Evolutionary conservation across 2,797 vertebrate genomes (phyloP).

Genomic region (Schizopygopsis malacanthus): DNA sequence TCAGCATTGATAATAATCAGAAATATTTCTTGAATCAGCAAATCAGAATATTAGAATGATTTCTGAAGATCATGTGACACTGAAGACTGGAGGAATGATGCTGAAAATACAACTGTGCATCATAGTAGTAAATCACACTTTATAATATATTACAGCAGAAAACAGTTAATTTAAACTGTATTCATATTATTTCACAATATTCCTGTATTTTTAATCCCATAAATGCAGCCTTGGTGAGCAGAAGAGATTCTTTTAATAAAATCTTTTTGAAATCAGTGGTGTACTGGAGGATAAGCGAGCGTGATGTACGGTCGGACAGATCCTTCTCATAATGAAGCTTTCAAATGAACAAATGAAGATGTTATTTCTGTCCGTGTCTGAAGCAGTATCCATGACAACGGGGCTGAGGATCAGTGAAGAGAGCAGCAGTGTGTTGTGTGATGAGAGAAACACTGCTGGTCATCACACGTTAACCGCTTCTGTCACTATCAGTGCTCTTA

Average conservation of each 20-base stretch:
- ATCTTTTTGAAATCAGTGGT: background rate
- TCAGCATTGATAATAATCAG: background rate
- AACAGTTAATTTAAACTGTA: background rate
- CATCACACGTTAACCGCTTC: background rate
- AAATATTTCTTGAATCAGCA: background rate
- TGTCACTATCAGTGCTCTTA: background rate
- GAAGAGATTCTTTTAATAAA: background rate
- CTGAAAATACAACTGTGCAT: background rate
- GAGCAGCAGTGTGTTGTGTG: conserved; percentile 43
- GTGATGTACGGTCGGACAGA: background rate
- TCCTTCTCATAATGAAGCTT: background rate
- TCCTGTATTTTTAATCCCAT: background rate
- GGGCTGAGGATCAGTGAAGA: conserved; percentile 6
- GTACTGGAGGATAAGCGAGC: background rate
- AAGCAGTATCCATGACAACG: conserved; percentile 51
- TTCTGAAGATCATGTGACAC: background rate
- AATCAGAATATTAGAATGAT: background rate
- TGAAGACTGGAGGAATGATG: background rate
- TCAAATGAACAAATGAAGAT: background rate
- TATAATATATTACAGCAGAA: background rate
- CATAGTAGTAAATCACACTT: background rate
- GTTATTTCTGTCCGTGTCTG: conserved; percentile 34
- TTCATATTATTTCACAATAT: background rate
- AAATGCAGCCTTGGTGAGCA: background rate
- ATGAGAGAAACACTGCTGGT: conserved; percentile 14